phyloP scores from a whole-genome alignment of 2,113 vertebrate genomes.

The Numenius arquata region DNA sequence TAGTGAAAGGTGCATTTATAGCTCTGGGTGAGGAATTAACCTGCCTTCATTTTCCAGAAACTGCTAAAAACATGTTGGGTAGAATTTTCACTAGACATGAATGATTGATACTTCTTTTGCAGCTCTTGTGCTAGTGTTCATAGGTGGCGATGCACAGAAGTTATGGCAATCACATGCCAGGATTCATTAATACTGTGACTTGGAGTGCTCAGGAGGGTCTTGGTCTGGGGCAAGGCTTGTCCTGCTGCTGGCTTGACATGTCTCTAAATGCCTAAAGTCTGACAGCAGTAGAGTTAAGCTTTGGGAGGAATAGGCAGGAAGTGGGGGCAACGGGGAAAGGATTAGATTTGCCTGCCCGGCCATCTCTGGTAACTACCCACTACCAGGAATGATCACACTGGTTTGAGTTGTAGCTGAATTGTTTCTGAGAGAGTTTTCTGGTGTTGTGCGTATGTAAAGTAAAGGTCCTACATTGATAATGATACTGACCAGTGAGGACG shows the following conservation, averaged over 20 bases:
- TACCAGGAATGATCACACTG: not conserved
- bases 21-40: not conserved
- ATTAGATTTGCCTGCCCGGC: not conserved
- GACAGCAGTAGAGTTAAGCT: not conserved
- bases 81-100: not conserved
- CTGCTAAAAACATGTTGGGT: not conserved
- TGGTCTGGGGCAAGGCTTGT: not conserved
- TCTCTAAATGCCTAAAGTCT: not conserved
- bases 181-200: slow-evolving; percentile 6
- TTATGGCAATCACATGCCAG: not conserved
- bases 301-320: not conserved
- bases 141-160: not conserved
- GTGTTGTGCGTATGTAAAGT: not conserved
- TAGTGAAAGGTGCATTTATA: not conserved
- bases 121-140: not conserved
- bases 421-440: not conserved
- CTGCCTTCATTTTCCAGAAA: not conserved
- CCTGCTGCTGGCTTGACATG: not conserved
- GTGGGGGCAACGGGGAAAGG: not conserved
- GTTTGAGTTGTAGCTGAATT: not conserved
- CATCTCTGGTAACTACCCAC: not conserved
- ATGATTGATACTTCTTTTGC: not conserved
- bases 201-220: not conserved
- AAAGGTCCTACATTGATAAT: not conserved
- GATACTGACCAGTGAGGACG: not conserved